These are phyloP conservation scores for Falco rusticolus DNA, from an alignment of 2,797 vertebrate genomes.

Conservation along the genomic window DNA sequence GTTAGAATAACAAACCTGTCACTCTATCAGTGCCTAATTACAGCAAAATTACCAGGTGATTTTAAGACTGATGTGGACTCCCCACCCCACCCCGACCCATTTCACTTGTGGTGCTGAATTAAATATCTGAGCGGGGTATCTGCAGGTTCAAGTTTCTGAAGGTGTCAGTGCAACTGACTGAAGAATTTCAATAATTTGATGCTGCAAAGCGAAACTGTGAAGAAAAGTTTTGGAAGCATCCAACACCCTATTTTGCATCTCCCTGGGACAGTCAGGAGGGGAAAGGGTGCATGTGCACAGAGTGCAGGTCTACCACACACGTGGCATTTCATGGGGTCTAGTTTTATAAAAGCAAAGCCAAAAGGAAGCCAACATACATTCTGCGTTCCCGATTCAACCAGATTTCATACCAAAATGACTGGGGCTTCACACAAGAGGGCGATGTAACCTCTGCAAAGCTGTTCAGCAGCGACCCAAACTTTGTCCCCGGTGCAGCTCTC, in stretches of 20 bases:
- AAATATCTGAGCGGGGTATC: background rate
- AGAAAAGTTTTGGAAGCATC: background rate
- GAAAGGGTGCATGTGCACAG: background rate
- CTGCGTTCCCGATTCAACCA: background rate
- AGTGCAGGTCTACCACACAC: fast-evolving
- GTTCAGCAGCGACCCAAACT: background rate
- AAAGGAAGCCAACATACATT: background rate
- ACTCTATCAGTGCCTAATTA: background rate
- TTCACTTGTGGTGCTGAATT: background rate
- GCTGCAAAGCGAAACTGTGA: background rate
- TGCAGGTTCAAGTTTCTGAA: background rate
- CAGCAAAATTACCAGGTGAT: background rate
- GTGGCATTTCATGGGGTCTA: background rate
- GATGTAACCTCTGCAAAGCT: conserved; percentile 43
- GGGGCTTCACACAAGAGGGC: conserved; percentile 73
- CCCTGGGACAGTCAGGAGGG: background rate
- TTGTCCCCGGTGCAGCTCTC: background rate
- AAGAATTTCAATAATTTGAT: background rate
- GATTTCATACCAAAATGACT: background rate
- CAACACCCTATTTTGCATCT: background rate
- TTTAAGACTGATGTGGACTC: background rate
- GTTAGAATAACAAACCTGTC: background rate
- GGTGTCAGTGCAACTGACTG: background rate
- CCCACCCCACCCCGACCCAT: too few relatives aligned
- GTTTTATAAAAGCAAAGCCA: background rate